Evolutionary conservation across 1,140 invertebrate genomes (phyloP).

Genomic region (Heterodera schachtii): DNA sequence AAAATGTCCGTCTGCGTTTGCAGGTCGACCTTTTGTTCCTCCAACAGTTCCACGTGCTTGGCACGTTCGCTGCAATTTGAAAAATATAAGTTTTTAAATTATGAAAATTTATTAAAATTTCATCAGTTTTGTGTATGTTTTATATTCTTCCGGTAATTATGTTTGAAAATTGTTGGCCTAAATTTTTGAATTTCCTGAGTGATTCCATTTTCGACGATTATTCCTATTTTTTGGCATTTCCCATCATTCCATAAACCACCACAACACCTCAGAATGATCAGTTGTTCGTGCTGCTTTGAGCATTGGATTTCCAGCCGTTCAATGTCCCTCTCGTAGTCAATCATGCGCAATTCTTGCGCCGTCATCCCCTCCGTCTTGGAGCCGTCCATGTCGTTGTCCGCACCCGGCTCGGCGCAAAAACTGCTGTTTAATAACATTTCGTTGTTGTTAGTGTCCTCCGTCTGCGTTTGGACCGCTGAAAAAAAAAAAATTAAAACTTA

Average conservation of each 20-base stretch:
- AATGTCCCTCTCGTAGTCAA: conserved; percentile 24
- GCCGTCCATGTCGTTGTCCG: background rate
- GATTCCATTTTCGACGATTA: no score
- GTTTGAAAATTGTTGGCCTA: no score
- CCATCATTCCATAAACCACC: no score
- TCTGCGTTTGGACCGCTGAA: conserved; percentile 28
- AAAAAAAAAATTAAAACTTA: background rate
- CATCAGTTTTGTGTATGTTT: no score
- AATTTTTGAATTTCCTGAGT: no score
- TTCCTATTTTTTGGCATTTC: no score
- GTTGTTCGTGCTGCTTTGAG: conserved; percentile 33
- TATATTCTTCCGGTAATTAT: no score
- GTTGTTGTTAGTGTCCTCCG: conserved; percentile 2
- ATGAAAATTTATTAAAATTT: no score
- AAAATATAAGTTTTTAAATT: no score
- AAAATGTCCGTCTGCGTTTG: conserved; percentile 29
- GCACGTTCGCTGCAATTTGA: conserved; percentile 15
- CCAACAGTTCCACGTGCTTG: conserved; percentile 28
- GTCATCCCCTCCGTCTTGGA: conserved; percentile 22
- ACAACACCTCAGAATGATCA: conserved; percentile 32
- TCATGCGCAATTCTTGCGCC: conserved; percentile 30
- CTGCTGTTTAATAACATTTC: background rate
- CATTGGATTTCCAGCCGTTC: conserved; percentile 31
- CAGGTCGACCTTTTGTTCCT: conserved; percentile 38
- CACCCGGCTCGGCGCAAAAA: background rate